A percentile compares a stretch with the other conserved stretches of the same genome.
Conservation (phyloP, 37 sponge, comb jelly and placozoan species). For the Halisarca cf. caerulea region DNA sequence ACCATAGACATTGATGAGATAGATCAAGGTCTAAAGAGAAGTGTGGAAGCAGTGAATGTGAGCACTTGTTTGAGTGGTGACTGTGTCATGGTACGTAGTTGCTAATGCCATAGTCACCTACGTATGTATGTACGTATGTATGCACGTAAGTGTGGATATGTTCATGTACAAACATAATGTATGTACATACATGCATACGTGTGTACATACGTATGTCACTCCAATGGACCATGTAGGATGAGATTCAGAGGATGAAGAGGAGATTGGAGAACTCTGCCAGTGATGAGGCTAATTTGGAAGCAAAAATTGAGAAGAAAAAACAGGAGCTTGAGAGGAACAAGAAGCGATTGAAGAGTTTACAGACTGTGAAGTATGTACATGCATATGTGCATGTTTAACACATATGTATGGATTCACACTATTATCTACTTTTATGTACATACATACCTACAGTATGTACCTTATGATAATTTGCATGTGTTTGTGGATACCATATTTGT, state of each 20-base stretch:
- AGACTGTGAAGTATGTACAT: slow-evolving; percentile 75
- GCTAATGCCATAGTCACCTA: too few species aligned
- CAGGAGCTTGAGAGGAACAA: slow-evolving; percentile 92
- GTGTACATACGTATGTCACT: background rate
- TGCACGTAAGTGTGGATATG: too few species aligned
- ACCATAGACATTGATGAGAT: slow-evolving; percentile 86
- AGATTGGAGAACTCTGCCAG: slow-evolving; percentile 86
- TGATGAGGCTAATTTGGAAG: slow-evolving; percentile 90
- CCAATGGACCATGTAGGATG: slow-evolving; percentile 33
- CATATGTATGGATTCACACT: too few species aligned
- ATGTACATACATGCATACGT: too few species aligned
- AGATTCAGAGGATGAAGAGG: slow-evolving; percentile 72
- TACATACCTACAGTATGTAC: too few species aligned
- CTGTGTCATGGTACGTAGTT: too few species aligned
- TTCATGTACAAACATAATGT: too few species aligned
- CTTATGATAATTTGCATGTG: too few species aligned
- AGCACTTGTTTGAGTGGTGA: too few species aligned
- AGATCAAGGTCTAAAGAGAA: slow-evolving; percentile 73
- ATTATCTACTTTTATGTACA: too few species aligned
- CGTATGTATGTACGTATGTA: too few species aligned
- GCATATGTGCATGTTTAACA: background rate
- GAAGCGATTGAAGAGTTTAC: slow-evolving; percentile 87
- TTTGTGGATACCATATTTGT: too few species aligned
- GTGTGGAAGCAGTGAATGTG: slow-evolving; percentile 72
- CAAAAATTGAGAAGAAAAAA: slow-evolving; percentile 96